Evolutionary conservation across 2,888 invertebrate genomes (phyloP), one percentile per base, ranked within the genome.

Genomic region (Eueremaeus valkanovi): DNA sequence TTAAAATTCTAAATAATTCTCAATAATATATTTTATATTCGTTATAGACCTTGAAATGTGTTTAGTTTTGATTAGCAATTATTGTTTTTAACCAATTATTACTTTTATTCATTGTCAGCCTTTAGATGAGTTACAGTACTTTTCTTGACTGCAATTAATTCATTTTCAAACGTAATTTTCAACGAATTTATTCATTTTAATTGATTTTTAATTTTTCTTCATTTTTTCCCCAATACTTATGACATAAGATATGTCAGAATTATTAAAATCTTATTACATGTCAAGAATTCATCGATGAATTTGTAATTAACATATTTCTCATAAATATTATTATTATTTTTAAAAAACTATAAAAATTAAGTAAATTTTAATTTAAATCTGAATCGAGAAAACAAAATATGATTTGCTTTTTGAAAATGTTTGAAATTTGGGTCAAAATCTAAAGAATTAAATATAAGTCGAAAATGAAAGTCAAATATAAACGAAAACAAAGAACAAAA

Each of bases 391-490:
- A 45, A 45, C 16, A 45, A 16, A n/a, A n/a, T n/a, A n/a, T n/a
- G n/a, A n/a, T n/a, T n/a, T n/a, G n/a, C n/a, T 45, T 45, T 45
- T 45, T 16, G 18, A 16, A 16, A 45, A 45, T 45, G 18, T 13
- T 51, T 51, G 24, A 51, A 11, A 51, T 51, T 51, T 51, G 24
- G 51, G 51, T 51, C 51, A 51, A 51, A 51, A 51, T 51, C 51
- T 8, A 24, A 16, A 6, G 51, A 51, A 51, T 51, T 21, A n/a
- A 51, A 13, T 36, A 11, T 16, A 45, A 45, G 18, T 45, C 8
- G 5, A 21, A 51, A 21, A 21, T 21, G 8, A 24, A 24, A 51
- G 16, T 24, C n/a, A 51, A 51, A 51, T 24, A 61, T 61, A 61
- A 31, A 31, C 29, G 29, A 45, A 61, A 61, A 61, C 55, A 61